phyloP scores from a whole-genome alignment of 2,797 vertebrate genomes.

The Furcifer pardalis region DNA sequence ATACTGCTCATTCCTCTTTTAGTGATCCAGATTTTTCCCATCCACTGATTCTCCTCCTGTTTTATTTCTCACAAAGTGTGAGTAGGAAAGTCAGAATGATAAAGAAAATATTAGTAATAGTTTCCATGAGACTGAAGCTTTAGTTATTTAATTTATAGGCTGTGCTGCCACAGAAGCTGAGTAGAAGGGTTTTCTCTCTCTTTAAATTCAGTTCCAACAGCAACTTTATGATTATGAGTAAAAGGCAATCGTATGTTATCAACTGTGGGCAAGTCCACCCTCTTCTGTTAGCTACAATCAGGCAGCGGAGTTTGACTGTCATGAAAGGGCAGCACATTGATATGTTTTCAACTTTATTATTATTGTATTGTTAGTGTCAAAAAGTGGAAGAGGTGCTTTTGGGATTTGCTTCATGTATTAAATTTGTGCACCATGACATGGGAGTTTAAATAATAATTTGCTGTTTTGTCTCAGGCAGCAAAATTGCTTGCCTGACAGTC shows the following conservation, averaged over 20 bases:
- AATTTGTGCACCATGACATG: too few species aligned
- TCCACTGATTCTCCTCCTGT: not conserved
- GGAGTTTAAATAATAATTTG: not conserved
- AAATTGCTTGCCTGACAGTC: not conserved
- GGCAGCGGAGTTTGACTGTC: not conserved
- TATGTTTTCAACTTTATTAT: not conserved
- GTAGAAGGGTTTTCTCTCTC: too few species aligned
- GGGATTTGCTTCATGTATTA: too few species aligned
- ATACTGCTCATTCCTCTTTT: not conserved
- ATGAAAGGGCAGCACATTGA: not conserved
- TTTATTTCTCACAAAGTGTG: slow-evolving; percentile 12
- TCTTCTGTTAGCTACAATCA: not conserved
- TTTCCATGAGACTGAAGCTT: not conserved
- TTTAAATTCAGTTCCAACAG: not conserved
- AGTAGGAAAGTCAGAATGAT: not conserved
- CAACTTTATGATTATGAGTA: slow-evolving; percentile 5
- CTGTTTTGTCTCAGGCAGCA: not conserved
- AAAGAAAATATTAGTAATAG: not conserved
- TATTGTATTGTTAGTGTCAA: not conserved
- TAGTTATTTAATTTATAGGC: slow-evolving; percentile 20
- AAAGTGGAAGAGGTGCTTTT: not conserved
- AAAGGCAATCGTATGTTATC: not conserved
- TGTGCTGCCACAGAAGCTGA: not conserved
- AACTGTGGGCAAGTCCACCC: not conserved
- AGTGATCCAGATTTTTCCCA: not conserved